phyloP scores from a whole-genome alignment of 1,140 invertebrate species.

The Tetramorium alpestre region DNA sequence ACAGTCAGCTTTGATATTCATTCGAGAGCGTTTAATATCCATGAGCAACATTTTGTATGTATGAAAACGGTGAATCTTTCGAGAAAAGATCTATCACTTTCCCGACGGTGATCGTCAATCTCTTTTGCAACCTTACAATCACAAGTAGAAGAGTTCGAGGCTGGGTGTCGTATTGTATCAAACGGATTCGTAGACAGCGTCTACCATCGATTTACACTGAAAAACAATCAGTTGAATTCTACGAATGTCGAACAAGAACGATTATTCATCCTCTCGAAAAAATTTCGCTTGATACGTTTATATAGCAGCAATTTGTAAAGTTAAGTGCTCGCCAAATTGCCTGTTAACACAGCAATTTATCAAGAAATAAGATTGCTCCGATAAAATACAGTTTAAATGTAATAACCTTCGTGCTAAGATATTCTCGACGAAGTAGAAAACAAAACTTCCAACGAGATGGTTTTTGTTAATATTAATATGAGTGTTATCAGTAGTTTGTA shows the following conservation, averaged over 20 bases:
- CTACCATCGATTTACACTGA: slow-evolving; percentile 3
- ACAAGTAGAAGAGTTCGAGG: background rate
- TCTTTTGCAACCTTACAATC: slow-evolving; percentile 26
- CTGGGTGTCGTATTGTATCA: slow-evolving; percentile 11
- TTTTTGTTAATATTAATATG: slow-evolving; percentile 1
- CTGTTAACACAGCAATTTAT: background rate
- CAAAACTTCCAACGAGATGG: slow-evolving; percentile 39
- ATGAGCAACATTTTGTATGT: slow-evolving; percentile 7
- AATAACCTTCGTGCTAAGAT: slow-evolving; percentile 48
- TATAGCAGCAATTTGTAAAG: background rate
- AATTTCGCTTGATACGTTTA: background rate
- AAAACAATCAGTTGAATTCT: slow-evolving; percentile 17
- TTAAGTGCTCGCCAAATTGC: background rate
- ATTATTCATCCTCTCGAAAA: background rate
- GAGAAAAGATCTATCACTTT: slow-evolving; percentile 49
- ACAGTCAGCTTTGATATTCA: background rate
- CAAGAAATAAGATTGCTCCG: background rate
- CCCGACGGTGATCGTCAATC: slow-evolving; percentile 13
- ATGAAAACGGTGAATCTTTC: background rate
- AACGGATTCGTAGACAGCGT: slow-evolving; percentile 17
- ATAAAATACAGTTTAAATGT: slow-evolving; percentile 16
- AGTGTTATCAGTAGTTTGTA: background rate
- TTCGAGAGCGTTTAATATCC: slow-evolving; percentile 24
- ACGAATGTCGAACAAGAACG: background rate
- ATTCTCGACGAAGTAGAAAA: slow-evolving; percentile 46